phyloP scores from a whole-genome alignment of 2,113 vertebrate genomes.

The Burhinus bistriatus region DNA sequence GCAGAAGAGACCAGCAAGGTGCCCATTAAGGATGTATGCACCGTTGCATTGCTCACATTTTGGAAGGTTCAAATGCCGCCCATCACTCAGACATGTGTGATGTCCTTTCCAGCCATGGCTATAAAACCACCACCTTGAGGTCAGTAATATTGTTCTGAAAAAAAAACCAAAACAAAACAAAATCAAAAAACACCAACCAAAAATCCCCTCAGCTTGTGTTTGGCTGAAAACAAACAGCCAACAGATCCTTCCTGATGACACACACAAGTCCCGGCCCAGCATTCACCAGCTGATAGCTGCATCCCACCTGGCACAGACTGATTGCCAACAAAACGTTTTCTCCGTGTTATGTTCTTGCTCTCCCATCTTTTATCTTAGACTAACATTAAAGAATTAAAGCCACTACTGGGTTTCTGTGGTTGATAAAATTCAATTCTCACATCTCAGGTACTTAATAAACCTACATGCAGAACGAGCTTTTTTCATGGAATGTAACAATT shows the following conservation, averaged over 20 bases:
- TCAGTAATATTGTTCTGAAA: neutral
- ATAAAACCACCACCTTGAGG: neutral
- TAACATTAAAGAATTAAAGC: neutral
- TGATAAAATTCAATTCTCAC: conserved; percentile 32
- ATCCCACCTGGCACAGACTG: neutral
- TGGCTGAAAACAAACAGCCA: neutral
- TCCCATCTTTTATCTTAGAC: neutral
- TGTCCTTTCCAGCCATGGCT: neutral
- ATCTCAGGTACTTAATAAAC: neutral
- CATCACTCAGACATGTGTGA: neutral
- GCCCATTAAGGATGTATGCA: neutral
- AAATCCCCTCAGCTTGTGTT: neutral
- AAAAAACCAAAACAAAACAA: neutral
- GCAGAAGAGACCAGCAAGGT: neutral
- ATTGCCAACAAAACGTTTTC: neutral
- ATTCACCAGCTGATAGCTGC: neutral
- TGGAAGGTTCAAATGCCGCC: neutral
- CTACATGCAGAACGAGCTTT: neutral
- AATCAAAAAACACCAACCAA: neutral
- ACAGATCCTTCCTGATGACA: neutral
- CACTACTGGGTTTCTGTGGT: neutral
- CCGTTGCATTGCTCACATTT: neutral
- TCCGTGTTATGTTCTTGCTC: neutral
- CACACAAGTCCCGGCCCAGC: accelerated
- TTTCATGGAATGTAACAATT: neutral